These are phyloP conservation scores for Periphyllus acericola DNA, from an alignment of 2,888 invertebrate species.

Conservation along the genomic window DNA sequence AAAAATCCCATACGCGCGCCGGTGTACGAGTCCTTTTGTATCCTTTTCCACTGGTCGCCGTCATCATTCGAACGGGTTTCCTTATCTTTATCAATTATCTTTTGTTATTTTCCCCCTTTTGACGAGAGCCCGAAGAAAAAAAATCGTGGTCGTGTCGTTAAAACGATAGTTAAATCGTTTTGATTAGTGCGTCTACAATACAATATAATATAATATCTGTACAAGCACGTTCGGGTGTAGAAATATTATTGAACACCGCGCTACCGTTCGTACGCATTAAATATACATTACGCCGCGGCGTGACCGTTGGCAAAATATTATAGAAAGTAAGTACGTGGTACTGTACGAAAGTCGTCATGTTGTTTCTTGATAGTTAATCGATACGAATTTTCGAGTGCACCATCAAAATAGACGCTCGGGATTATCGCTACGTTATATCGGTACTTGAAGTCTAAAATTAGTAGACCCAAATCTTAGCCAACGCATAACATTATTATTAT, in stretches of 20 bases:
- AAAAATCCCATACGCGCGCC: neutral
- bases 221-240: neutral
- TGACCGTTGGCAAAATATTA: no score
- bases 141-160: neutral
- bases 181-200: slow-evolving; percentile 25
- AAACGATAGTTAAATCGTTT: slow-evolving; percentile 11
- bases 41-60: neutral
- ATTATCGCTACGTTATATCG: no score
- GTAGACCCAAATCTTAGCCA: no score
- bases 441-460: no score
- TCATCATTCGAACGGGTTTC: slow-evolving; percentile 11
- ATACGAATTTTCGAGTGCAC: no score
- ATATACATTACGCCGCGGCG: no score
- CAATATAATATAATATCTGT: neutral
- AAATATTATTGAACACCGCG: neutral
- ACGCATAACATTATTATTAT: no score
- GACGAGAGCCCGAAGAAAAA: neutral
- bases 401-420: no score
- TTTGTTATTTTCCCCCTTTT: neutral
- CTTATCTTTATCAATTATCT: slow-evolving; percentile 4
- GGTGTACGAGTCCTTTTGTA: neutral
- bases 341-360: no score
- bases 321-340: no score
- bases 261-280: neutral
- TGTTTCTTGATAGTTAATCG: no score